phyloP scores from a whole-genome alignment of 2,797 vertebrate species.

The Sebastes hopkinsi region DNA sequence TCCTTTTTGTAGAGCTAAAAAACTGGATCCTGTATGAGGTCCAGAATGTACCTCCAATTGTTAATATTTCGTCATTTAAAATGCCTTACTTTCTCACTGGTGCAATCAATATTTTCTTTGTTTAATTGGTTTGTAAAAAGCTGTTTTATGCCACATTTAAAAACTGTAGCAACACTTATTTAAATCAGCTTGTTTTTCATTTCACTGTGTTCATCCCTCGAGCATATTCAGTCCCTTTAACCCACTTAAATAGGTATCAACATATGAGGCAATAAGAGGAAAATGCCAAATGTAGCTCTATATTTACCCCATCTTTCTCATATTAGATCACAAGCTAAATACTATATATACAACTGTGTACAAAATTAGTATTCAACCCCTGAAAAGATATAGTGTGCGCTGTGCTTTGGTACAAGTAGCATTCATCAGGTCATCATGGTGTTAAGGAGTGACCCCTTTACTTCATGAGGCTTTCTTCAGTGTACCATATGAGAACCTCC shows the following conservation, averaged over 20 bases:
- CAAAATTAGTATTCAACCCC: conserved; percentile 42
- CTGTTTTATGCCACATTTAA: not conserved
- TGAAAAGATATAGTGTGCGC: conserved; percentile 14
- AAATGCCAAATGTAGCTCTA: conserved; percentile 11
- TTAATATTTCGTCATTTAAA: not conserved
- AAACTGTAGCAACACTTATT: not conserved
- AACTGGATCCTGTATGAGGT: not conserved
- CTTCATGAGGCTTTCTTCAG: conserved; percentile 71
- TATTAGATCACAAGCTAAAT: conserved; percentile 17
- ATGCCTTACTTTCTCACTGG: not conserved
- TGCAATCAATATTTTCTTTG: not conserved
- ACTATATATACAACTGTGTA: conserved; percentile 29
- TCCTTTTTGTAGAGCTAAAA: not conserved
- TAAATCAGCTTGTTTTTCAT: not conserved
- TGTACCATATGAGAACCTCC: conserved; percentile 85
- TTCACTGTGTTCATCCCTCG: not conserved
- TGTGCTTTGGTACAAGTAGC: conserved; percentile 43
- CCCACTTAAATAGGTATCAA: not conserved
- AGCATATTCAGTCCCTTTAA: not conserved
- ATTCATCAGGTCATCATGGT: not conserved
- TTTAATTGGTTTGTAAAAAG: not conserved
- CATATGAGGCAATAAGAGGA: not conserved
- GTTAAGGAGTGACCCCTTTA: conserved; percentile 26
- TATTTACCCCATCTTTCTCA: not conserved
- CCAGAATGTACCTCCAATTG: not conserved